Evolutionary conservation across 1,140 invertebrate species (phyloP), one percentile per base, ranked within the genome.

Genomic region (Ceratosolen solmsi): DNA sequence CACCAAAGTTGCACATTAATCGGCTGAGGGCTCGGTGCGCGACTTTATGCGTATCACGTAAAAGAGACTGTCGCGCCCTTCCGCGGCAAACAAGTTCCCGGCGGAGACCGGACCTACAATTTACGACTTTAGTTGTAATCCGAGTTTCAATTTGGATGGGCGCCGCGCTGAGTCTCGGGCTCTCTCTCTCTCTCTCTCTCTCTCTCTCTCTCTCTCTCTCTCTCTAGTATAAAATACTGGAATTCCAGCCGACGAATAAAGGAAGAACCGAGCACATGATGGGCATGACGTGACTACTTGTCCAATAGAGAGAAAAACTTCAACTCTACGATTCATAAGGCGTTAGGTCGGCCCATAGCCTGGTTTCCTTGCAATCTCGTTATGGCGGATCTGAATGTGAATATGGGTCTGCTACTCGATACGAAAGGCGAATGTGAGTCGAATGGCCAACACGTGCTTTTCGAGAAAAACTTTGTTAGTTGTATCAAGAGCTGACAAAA

Each of bases 101-200:
- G 83, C 86, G 85, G 84, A 84, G 83, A 86, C 79, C 76, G 79
- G 83, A 85, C 84, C 85, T 85, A 85, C 89, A 90, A 90, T 91
- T 91, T 89, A 90, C 87, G 84, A 76, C 74, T 83, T 73, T 83
- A 84, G 84, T 87, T 87, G 86, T 87, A 87, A 87, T 88, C 87
- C 82, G 79, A 85, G 85, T 86, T 89, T 88, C 86, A 88, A 88
- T 89, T 89, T 88, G 85, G 77, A 72, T 71, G 75, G 56, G 72
- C 70, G 54, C 63, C 13, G 41, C 25, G 60, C 38, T 22, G 11
- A 51, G 68, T 49, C 25, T 41, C 78, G 36, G 36, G 9, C 3
- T 25, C 20, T 15, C 70, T 49, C 8, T 3, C 22, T 25, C 68
- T 27, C 33, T 41, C 20, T 5, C n/a, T n/a, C n/a, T n/a, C n/a